These are phyloP conservation scores for Callosobruchus maculatus DNA, from an alignment of 2,888 invertebrate species.

Conservation along the genomic window DNA sequence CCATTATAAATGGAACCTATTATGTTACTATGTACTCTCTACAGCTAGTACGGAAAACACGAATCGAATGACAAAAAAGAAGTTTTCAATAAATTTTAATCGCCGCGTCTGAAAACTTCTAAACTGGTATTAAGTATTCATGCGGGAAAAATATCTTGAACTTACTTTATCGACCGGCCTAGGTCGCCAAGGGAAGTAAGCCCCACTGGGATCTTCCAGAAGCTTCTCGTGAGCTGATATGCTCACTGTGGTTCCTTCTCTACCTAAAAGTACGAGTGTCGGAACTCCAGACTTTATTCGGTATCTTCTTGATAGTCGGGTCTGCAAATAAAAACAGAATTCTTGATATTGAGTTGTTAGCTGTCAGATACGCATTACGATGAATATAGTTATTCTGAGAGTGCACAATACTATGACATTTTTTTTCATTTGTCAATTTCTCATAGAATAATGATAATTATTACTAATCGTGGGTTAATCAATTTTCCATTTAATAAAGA, in stretches of 20 bases:
- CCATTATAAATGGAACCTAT: no score
- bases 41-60: not conserved
- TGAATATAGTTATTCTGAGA: no score
- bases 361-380: no score
- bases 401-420: no score
- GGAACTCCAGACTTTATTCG: constrained; percentile 74
- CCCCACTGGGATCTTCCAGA: constrained; percentile 65
- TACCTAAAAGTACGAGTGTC: constrained; percentile 67
- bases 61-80: not conserved
- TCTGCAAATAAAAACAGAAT: constrained; percentile 52
- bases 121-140: not conserved
- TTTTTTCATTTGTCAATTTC: no score
- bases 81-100: not conserved
- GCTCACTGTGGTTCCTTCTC: constrained; percentile 63
- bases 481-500: no score
- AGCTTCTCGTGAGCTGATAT: constrained; percentile 59
- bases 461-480: no score
- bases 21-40: no score
- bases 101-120: not conserved
- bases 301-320: constrained; percentile 71
- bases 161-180: constrained; percentile 60
- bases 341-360: no score
- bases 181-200: constrained; percentile 75
- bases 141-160: not conserved
- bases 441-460: no score